A percentile compares a stretch with the other conserved stretches of the same genome.
Conservation (phyloP, 2,113 vertebrate genomes). For the Lampris incognitus region DNA sequence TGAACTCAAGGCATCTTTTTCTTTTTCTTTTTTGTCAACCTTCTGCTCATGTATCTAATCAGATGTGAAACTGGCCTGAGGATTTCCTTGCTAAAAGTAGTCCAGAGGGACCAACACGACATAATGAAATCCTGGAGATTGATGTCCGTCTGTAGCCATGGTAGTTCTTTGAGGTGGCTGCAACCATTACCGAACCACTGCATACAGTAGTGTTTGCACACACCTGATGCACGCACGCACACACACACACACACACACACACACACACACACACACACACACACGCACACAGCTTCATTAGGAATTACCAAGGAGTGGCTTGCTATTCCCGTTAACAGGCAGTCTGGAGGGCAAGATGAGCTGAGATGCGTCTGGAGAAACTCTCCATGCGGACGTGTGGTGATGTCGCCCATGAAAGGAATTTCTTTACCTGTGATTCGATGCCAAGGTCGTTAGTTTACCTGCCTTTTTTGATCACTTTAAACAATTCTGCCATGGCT, state of each 20-base stretch:
- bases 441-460: background rate
- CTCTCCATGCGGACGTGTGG: background rate
- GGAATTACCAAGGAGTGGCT: slow-evolving; percentile 17
- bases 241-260: background rate
- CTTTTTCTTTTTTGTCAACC: slow-evolving; percentile 3
- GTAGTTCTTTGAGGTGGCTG: slow-evolving; percentile 39
- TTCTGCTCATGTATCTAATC: slow-evolving; percentile 48
- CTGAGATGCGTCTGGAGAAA: slow-evolving; percentile 19
- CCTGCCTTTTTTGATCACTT: background rate
- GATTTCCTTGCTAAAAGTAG: slow-evolving; percentile 58
- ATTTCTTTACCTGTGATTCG: background rate
- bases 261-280: slow-evolving; percentile 12
- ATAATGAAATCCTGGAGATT: slow-evolving; percentile 61
- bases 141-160: slow-evolving; percentile 57
- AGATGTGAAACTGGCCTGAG: slow-evolving; percentile 33
- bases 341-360: slow-evolving; percentile 18
- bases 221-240: background rate
- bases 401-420: slow-evolving; percentile 8
- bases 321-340: slow-evolving; percentile 14
- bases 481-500: background rate
- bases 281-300: slow-evolving; percentile 24
- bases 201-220: slow-evolving; percentile 27
- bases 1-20: no score
- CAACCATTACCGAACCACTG: slow-evolving; percentile 19
- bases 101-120: slow-evolving; percentile 42